Percentiles rank a stretch among this genome's conserved stretches.
Conservation (phyloP, 1,140 invertebrate genomes). For the Pseudachorutes palmiensis region DNA sequence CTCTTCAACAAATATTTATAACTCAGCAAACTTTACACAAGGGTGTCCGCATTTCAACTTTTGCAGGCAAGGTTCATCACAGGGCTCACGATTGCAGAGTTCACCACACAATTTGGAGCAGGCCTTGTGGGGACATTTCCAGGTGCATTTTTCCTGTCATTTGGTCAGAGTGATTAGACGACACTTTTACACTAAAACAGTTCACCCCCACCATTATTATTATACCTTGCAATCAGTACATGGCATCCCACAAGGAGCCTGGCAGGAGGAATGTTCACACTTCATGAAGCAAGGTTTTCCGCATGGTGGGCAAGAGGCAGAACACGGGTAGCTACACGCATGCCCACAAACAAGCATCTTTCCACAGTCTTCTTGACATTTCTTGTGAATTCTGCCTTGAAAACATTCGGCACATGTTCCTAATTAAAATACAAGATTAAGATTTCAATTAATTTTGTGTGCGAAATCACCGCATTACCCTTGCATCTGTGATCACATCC, state of each 20-base stretch:
- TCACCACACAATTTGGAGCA: slow-evolving; percentile 52
- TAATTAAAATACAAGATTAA: too few relatives aligned
- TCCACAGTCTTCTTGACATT: slow-evolving; percentile 53
- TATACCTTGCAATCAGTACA: slow-evolving; percentile 54
- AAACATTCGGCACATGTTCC: slow-evolving; percentile 52
- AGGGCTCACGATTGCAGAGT: slow-evolving; percentile 48
- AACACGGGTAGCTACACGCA: slow-evolving; percentile 54
- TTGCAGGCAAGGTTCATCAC: slow-evolving; percentile 48
- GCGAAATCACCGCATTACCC: slow-evolving; percentile 46
- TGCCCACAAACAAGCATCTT: slow-evolving; percentile 57
- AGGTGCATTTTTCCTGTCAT: slow-evolving; percentile 39
- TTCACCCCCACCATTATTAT: background rate
- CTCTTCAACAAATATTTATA: background rate
- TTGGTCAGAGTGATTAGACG: slow-evolving; percentile 13
- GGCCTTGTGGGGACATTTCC: slow-evolving; percentile 48
- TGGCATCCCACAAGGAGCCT: slow-evolving; percentile 50
- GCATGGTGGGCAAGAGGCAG: slow-evolving; percentile 55
- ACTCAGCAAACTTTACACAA: slow-evolving; percentile 44
- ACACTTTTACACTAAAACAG: background rate
- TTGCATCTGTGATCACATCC: slow-evolving; percentile 31
- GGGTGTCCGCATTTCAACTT: slow-evolving; percentile 52
- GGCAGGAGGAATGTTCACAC: slow-evolving; percentile 53
- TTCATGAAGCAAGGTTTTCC: slow-evolving; percentile 48
- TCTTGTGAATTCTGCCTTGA: slow-evolving; percentile 54
- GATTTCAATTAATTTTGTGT: slow-evolving; percentile 34